These are phyloP conservation scores for Leptinotarsa defecta DNA, from an alignment of 1,140 invertebrate genomes.

Conservation along the genomic window DNA sequence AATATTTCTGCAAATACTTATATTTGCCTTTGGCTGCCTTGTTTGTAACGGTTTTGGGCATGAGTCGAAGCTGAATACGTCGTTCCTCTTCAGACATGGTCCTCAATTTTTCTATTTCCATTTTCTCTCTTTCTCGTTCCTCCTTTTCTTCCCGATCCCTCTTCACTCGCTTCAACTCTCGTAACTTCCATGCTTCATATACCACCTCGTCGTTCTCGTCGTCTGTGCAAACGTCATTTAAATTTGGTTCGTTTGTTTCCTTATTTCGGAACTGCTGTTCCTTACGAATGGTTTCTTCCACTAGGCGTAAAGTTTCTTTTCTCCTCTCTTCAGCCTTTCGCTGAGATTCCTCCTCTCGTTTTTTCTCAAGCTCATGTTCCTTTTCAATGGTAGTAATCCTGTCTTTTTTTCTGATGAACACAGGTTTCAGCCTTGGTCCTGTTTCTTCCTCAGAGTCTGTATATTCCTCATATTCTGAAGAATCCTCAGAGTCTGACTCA, in stretches of 20 bases:
- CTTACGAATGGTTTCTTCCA: slow-evolving; percentile 87
- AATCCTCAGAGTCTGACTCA: slow-evolving; percentile 75
- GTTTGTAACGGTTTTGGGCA: slow-evolving; percentile 93
- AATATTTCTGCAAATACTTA: slow-evolving; percentile 99
- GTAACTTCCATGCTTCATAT: slow-evolving; percentile 96
- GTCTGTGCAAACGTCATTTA: slow-evolving; percentile 93
- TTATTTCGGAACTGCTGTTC: slow-evolving; percentile 65
- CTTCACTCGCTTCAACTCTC: slow-evolving; percentile 96
- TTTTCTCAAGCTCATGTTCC: slow-evolving; percentile 83
- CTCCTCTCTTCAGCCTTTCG: slow-evolving; percentile 82
- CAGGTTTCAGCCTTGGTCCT: slow-evolving; percentile 89
- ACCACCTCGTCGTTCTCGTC: slow-evolving; percentile 98
- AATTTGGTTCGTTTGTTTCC: slow-evolving; percentile 66
- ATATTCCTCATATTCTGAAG: slow-evolving; percentile 76
- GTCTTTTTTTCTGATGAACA: slow-evolving; percentile 95
- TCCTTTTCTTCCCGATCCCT: slow-evolving; percentile 94
- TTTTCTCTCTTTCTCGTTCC: slow-evolving; percentile 80
- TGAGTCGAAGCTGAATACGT: slow-evolving; percentile 83
- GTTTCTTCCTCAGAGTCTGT: slow-evolving; percentile 88
- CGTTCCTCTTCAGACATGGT: slow-evolving; percentile 97
- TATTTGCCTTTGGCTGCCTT: slow-evolving; percentile 98
- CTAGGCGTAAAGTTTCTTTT: slow-evolving; percentile 82
- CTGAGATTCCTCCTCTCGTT: slow-evolving; percentile 82
- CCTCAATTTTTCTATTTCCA: slow-evolving; percentile 89
- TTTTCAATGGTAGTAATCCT: slow-evolving; percentile 94